These are phyloP conservation scores for Epistrophella euchroma DNA, from an alignment of 2,888 invertebrate species.

Conservation along the genomic window DNA sequence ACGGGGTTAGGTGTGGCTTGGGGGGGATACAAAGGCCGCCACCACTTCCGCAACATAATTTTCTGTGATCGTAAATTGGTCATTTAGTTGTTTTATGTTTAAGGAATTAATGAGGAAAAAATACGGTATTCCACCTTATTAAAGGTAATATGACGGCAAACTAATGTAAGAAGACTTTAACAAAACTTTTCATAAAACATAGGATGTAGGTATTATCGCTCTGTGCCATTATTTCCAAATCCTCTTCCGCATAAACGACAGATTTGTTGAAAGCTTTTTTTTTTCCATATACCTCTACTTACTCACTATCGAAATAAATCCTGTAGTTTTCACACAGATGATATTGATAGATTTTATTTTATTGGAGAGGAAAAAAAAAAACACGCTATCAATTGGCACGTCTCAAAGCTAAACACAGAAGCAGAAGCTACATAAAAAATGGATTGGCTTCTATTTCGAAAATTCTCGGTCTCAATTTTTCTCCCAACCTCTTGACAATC, in stretches of 20 bases:
- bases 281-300: background rate
- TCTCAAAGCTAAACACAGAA: conserved; percentile 26
- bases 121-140: background rate
- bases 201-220: background rate
- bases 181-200: conserved; percentile 4
- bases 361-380: conserved; percentile 12
- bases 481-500: conserved; percentile 9
- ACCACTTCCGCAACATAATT: background rate
- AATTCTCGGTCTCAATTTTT: background rate
- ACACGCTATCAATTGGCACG: conserved; percentile 40
- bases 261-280: conserved; percentile 3
- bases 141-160: background rate
- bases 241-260: background rate
- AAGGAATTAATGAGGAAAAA: background rate
- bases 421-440: conserved; percentile 22
- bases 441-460: conserved; percentile 21
- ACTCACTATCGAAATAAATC: conserved; percentile 41
- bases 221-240: background rate
- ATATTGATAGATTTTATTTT: conserved; percentile 54
- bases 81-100: conserved; percentile 7
- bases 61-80: conserved; percentile 10
- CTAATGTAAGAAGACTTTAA: background rate
- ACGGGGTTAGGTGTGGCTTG: background rate
- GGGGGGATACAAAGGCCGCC: no score
- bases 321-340: conserved; percentile 25